Base-by-base conservation (phyloP, 2,888 invertebrate species). In the Caenorhabditis panamensis region DNA sequence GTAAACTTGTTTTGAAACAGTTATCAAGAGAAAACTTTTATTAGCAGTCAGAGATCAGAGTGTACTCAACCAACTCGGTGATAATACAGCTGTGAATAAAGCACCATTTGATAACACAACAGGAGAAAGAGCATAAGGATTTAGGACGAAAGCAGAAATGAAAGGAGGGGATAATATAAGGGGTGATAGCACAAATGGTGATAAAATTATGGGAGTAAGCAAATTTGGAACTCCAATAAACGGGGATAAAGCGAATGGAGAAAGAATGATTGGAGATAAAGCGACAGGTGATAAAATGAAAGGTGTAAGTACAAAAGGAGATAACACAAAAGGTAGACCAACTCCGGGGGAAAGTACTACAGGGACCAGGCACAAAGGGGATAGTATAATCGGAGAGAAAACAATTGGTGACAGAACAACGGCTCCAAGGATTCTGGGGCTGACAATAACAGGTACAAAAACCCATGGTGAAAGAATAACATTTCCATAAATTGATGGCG, bases 181-280 rank as follows among this genome's bases (percentile, higher is more conserved):
- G 0, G 87, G 87, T 6, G 85, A 82, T 8, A 84, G 44, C 2
- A 85, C 81, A 66, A 86, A 86, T 3, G 86, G 86, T 0, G 84
- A 82, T 16, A 86, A 68, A 20, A 86, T 78, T 36, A 86, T 11
- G 3, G 83, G 84, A 24, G 82, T 51, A 16, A 84, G 36, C 8
- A 58, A 16, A 26, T 77, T 79, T 8, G 84, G 84, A 8, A 75
- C 56, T 0, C 73, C 64, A 28, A 84, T 82, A 37, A 84, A 80
- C 0, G 87, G 86, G 13, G 82, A 82, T 1, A 87, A 49, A 0
- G 67, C 69, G 56, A 82, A 83, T 2, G 84, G 84, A 11, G 79
- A 73, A 9, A 85, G 59, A 20, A 85, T 83, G 8, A 84, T 44
- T 1, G 84, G 84, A 9, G 79, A 44, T 56, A 85, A 22, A 11